Base-by-base conservation (phyloP, 2,113 vertebrate genomes). In the Vidua chalybeata region DNA sequence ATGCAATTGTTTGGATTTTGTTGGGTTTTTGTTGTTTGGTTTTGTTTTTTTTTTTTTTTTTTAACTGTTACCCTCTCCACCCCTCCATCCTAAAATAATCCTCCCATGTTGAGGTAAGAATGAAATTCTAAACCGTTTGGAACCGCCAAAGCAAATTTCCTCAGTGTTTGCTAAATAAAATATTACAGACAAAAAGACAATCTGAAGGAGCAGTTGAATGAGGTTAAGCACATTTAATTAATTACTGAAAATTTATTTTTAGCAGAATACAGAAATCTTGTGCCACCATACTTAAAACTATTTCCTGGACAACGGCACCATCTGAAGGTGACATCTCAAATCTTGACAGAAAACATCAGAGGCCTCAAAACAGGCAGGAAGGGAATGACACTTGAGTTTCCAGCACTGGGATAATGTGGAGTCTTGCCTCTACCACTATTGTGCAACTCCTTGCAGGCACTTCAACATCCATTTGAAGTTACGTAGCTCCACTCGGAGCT, bases 271-370 rank as follows among this genome's bases (percentile, higher is more conserved):
- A 84, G 87, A 95, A 91, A 62, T 87, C 91, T 94, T 84, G 85
- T 93, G 66, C 37, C 58, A 89, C 61, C 27, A 56, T 59, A 78
- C 84, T 93, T 83, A 87, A 87, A 94, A 84, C 66, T 74, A 90
- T 80, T 84, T 77, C 87, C 90, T 92, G 93, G 76, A 85, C 91
- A 96, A 96, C 0, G 62, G 90, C 84, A 86, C 91, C 56, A 84
- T 90, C 90, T 92, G 55, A 94, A 72, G 67, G 58, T 69, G 63
- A 93, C 13, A 9, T 63, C 76, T 89, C 68, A 35, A 55, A 89
- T 48, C 46, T 18, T 66, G 69, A 76, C 8, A 76, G 41, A 64
- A 93, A 90, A 24, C 31, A 88, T 15, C 16, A 54, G 12, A 5
- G 23, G 37, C 66, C 54, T 91, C 83, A 79, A 41, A 87, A 78